These are phyloP conservation scores for Dipus sagitta DNA, from an alignment of 2,797 vertebrate species.

Conservation along the genomic window DNA sequence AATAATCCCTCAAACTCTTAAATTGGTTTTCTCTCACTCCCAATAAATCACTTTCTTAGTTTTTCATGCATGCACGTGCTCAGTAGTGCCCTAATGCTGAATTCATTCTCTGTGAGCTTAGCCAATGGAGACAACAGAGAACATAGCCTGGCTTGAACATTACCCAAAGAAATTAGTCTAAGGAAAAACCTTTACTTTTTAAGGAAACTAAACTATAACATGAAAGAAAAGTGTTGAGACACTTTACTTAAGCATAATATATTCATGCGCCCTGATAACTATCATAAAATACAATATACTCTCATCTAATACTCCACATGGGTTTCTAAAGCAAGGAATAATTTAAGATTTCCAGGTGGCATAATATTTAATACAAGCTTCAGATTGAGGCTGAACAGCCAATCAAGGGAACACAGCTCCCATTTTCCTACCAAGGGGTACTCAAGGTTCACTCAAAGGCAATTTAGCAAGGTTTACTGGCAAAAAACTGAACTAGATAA, in stretches of 20 bases:
- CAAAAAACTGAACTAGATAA: slow-evolving; percentile 81
- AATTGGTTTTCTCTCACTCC: background rate
- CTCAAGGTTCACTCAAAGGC: slow-evolving; percentile 67
- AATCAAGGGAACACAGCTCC: slow-evolving; percentile 75
- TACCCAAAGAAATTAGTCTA: slow-evolving; percentile 77
- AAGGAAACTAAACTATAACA: slow-evolving; percentile 74
- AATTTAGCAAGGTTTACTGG: slow-evolving; percentile 82
- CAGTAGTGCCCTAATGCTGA: slow-evolving; percentile 71
- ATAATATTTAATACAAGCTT: slow-evolving; percentile 78
- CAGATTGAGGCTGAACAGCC: slow-evolving; percentile 67
- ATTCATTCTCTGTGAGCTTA: slow-evolving; percentile 61
- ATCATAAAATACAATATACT: slow-evolving; percentile 51
- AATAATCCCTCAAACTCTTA: slow-evolving; percentile 10
- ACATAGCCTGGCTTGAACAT: slow-evolving; percentile 69
- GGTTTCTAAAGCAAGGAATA: slow-evolving; percentile 80
- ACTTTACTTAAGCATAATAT: slow-evolving; percentile 71
- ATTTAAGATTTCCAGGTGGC: slow-evolving; percentile 85
- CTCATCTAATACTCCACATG: slow-evolving; percentile 66
- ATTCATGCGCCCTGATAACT: slow-evolving; percentile 69
- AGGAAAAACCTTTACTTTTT: slow-evolving; percentile 67
- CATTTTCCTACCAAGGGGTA: slow-evolving; percentile 71
- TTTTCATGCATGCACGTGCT: slow-evolving; percentile 49
- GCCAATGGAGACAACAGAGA: slow-evolving; percentile 72
- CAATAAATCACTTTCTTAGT: slow-evolving; percentile 15
- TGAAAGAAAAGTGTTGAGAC: slow-evolving; percentile 71